Conservation (phyloP, 2,113 vertebrate genomes). For the Rhinoderma darwinii region DNA sequence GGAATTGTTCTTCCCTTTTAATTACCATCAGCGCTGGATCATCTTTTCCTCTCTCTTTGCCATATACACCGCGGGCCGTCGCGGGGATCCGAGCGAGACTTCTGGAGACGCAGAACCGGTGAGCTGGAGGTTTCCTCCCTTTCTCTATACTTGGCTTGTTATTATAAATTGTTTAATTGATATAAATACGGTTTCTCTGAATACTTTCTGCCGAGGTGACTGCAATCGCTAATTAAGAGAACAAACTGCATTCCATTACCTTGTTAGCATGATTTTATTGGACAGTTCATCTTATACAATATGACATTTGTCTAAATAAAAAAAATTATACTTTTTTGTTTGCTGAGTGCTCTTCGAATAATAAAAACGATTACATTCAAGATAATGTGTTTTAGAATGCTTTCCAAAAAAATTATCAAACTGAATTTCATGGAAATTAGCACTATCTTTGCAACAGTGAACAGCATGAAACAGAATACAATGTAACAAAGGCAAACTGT, state of each 20-base stretch:
- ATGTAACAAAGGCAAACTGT: constrained; percentile 51
- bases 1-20: too few relatives aligned
- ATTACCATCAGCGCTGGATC: too few relatives aligned
- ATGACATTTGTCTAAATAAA: not conserved
- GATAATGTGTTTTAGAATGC: not conserved
- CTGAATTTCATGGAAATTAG: constrained; percentile 48
- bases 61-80: too few relatives aligned
- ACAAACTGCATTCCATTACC: not conserved
- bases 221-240: not conserved
- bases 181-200: not conserved
- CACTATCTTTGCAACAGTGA: constrained; percentile 46
- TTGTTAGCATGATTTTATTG: not conserved
- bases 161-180: not conserved
- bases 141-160: too few relatives aligned
- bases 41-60: too few relatives aligned
- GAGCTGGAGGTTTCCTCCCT: too few relatives aligned
- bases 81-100: too few relatives aligned
- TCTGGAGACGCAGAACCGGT: too few relatives aligned
- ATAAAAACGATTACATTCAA: not conserved
- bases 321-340: not conserved
- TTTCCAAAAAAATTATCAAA: constrained; percentile 13
- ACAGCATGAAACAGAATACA: constrained; percentile 41
- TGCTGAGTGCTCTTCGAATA: not conserved
- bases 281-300: not conserved
- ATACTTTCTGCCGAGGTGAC: not conserved